Conservation (phyloP, 1,140 invertebrate species). For the Cryptotermes secundus region DNA sequence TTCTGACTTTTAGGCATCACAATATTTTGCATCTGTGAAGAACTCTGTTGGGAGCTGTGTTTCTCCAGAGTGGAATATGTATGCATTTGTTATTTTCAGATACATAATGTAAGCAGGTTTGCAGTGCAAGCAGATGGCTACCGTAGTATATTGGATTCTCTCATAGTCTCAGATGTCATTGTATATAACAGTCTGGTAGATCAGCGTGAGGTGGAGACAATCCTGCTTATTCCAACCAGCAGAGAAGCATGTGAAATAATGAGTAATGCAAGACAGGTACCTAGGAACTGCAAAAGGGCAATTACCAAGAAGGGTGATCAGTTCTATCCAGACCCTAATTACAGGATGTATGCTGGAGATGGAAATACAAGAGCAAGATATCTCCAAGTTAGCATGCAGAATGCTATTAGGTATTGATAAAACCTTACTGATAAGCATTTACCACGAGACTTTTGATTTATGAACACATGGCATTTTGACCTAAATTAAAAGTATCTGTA, state of each 20-base stretch:
- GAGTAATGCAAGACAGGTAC: constrained; percentile 59
- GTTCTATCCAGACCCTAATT: constrained; percentile 67
- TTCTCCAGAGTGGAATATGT: no score
- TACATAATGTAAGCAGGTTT: constrained; percentile 63
- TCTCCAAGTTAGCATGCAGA: constrained; percentile 36
- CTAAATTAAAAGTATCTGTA: no score
- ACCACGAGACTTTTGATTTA: no score
- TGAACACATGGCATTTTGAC: no score
- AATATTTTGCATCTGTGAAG: no score
- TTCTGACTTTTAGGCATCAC: no score
- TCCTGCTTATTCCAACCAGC: constrained; percentile 66
- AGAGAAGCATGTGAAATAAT: constrained; percentile 63
- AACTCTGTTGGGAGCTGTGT: no score
- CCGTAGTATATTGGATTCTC: constrained; percentile 63
- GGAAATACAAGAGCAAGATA: constrained; percentile 29
- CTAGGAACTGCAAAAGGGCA: constrained; percentile 61
- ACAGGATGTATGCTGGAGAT: constrained; percentile 59
- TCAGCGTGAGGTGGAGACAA: constrained; percentile 65
- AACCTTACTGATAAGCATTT: no score
- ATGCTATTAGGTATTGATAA: constrained; percentile 34
- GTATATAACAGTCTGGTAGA: constrained; percentile 86
- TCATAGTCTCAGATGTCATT: constrained; percentile 72
- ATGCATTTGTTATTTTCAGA: constrained; percentile 40
- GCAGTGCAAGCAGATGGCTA: constrained; percentile 51
- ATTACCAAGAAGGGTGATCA: constrained; percentile 60